A percentile compares a stretch with the other conserved stretches of the same genome.
phyloP scores from a whole-genome alignment of 2,113 vertebrate species.

The Acanthochromis polyacanthus region DNA sequence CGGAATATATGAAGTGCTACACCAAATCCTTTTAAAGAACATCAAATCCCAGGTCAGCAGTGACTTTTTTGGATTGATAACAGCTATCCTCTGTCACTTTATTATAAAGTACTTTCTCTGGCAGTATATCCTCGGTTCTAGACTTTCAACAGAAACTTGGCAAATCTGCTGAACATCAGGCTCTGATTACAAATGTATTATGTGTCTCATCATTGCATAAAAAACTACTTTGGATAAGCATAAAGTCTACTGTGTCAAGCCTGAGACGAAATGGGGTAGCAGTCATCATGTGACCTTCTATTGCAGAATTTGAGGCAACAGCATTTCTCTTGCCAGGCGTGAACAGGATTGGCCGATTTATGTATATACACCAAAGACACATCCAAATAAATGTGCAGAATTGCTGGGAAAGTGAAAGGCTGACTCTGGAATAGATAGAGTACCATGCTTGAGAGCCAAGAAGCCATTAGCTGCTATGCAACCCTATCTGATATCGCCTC shows the following conservation, averaged over 20 bases:
- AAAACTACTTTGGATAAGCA: slow-evolving; percentile 32
- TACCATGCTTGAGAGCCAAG: slow-evolving; percentile 52
- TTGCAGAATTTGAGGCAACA: slow-evolving; percentile 26
- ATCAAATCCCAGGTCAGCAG: slow-evolving; percentile 33
- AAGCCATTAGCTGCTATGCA: slow-evolving; percentile 44
- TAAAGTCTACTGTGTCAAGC: slow-evolving; percentile 20
- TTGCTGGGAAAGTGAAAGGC: slow-evolving; percentile 55
- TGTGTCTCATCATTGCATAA: slow-evolving; percentile 39
- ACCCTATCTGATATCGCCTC: slow-evolving; percentile 63
- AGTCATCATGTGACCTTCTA: slow-evolving; percentile 55
- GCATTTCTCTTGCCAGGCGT: slow-evolving; percentile 28
- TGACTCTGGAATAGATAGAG: slow-evolving; percentile 55
- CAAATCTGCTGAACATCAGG: slow-evolving; percentile 40
- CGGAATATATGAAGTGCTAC: slow-evolving; percentile 48
- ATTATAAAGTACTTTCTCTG: slow-evolving; percentile 29
- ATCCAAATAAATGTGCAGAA: slow-evolving; percentile 61
- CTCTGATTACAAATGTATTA: slow-evolving; percentile 56
- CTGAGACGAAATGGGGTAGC: slow-evolving; percentile 26
- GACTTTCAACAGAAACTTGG: slow-evolving; percentile 54
- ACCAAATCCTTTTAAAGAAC: slow-evolving; percentile 37
- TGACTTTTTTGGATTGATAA: slow-evolving; percentile 29
- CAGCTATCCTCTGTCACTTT: slow-evolving; percentile 42
- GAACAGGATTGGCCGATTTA: slow-evolving; percentile 56
- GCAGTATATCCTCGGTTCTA: slow-evolving; percentile 33
- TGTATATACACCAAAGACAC: slow-evolving; percentile 43